Evolutionary conservation across 2,888 invertebrate genomes (phyloP), one percentile per base, ranked within the genome.

Genomic region (Eurytoma adleriae): DNA sequence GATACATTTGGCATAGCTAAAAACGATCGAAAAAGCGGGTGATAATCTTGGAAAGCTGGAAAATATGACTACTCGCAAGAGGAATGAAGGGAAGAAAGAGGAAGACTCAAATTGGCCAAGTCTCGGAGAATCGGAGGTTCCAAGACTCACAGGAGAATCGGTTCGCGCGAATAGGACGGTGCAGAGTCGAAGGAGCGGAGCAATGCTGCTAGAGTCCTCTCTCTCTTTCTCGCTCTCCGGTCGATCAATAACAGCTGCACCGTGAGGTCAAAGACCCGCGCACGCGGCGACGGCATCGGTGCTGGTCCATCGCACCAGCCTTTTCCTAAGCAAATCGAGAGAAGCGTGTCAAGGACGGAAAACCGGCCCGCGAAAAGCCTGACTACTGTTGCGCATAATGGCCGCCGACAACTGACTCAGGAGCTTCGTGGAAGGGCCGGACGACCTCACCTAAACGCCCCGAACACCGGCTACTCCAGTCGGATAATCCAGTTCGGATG

Each of bases 201-300:
- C 85, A 84, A 87, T 87, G 87, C 87, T 88, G 86, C 87, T 85
- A 67, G 69, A 86, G 87, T 88, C 87, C 87, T 87, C 86, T 27
- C 86, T 27, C 18, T 30, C 30, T 30, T 30, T 30, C 30, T 30
- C 40, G 40, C 40, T 40, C 40, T 40, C 40, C 10, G 40, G 80
- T 80, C 90, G 89, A 90, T 90, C 90, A 90, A 90, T 90, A 90
- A 90, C 89, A 90, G 90, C 89, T 90, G 89, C 89, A 87, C 84
- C 87, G 84, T 27, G 85, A 83, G 89, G 88, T 89, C 89, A 85
- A 87, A 85, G 88, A 89, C 87, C 85, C 66, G 81, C 16, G 40
- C 56, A 50, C 56, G 48, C 13, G 14, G 30, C 48, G 14, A n/a
- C 20, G n/a, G 40, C n/a, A 40, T 40, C 40, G 40, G 10, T 40